phyloP scores from a whole-genome alignment of 2,113 vertebrate genomes.

The Lepisosteus osseus region DNA sequence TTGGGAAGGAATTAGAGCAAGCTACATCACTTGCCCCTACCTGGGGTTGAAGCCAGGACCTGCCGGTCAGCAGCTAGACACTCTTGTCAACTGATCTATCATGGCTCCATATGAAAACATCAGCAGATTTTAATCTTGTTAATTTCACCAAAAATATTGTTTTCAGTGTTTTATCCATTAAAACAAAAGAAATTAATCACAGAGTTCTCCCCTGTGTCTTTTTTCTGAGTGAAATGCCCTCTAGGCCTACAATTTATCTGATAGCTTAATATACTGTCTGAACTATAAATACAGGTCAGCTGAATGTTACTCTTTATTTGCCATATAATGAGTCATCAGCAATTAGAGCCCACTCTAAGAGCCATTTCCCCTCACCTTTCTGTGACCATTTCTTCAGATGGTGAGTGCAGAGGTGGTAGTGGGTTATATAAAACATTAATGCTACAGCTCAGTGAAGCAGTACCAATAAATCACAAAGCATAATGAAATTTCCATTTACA shows the following conservation, averaged over 20 bases:
- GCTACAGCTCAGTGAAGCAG: neutral
- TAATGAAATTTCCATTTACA: neutral
- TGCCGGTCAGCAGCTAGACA: too few species aligned
- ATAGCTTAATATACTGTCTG: neutral
- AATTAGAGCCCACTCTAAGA: neutral
- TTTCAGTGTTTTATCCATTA: too few species aligned
- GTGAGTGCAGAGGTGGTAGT: neutral
- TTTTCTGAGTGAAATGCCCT: neutral
- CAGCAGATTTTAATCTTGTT: too few species aligned
- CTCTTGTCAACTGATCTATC: too few species aligned
- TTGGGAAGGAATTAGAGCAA: too few species aligned
- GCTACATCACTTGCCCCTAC: too few species aligned
- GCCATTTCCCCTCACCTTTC: neutral
- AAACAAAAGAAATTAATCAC: too few species aligned
- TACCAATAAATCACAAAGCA: neutral
- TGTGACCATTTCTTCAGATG: neutral
- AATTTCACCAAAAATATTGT: too few species aligned
- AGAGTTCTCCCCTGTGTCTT: too few species aligned
- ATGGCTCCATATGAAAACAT: too few species aligned
- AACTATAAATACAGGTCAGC: slow-evolving; percentile 17
- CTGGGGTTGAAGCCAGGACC: too few species aligned
- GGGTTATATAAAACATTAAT: neutral
- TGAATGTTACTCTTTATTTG: slow-evolving; percentile 13
- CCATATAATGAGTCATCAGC: neutral
- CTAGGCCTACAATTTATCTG: slow-evolving; percentile 7